Evolutionary conservation across 2,797 vertebrate genomes (phyloP).

Genomic region (Phalloptychus januarius): DNA sequence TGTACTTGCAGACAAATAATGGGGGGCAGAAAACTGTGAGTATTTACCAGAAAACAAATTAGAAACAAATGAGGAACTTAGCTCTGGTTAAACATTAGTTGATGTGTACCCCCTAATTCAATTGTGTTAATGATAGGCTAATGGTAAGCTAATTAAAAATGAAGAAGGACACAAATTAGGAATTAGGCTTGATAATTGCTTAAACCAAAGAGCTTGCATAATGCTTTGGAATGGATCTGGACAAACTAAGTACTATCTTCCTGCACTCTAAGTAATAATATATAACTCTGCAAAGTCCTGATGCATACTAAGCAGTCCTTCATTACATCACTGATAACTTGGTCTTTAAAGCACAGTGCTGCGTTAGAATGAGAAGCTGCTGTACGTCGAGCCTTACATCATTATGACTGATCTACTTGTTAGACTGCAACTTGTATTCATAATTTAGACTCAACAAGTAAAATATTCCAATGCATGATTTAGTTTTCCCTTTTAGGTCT

Average conservation of each 20-base stretch:
- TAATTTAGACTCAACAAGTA: neutral
- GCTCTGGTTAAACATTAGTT: slow-evolving; percentile 8
- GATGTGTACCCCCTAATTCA: slow-evolving; percentile 13
- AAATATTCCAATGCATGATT: neutral
- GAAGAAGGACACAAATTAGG: slow-evolving; percentile 8
- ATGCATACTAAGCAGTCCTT: neutral
- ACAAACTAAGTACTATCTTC: neutral
- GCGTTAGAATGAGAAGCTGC: neutral
- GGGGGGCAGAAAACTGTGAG: neutral
- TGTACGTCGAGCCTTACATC: neutral
- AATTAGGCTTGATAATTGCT: slow-evolving; percentile 8
- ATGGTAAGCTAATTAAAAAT: slow-evolving; percentile 15
- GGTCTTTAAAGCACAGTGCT: neutral
- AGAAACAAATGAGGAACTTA: slow-evolving; percentile 10
- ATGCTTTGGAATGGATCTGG: neutral
- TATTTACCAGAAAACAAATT: slow-evolving; percentile 7
- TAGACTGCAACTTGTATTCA: neutral
- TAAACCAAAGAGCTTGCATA: neutral
- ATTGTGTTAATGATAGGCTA: slow-evolving; percentile 10
- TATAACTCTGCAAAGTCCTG: neutral
- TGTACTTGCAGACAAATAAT: neutral
- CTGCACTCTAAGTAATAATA: neutral
- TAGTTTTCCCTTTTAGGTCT: neutral
- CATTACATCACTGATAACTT: slow-evolving; percentile 12
- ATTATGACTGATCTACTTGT: neutral